phyloP scores from a whole-genome alignment of 2,888 invertebrate species.

The Dolomedes plantarius region DNA sequence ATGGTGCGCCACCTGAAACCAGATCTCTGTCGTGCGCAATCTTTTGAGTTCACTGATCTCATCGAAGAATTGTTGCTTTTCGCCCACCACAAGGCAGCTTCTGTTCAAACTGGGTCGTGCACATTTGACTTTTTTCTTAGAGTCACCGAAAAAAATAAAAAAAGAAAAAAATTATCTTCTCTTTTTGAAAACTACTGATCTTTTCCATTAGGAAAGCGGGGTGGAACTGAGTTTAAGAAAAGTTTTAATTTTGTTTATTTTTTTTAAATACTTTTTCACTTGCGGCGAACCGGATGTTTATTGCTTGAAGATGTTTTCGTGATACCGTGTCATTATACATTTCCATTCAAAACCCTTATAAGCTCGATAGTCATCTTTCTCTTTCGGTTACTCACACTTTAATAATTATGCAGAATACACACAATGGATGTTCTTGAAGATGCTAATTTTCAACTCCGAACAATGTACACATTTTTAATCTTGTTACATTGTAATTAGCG shows the following conservation, averaged over 20 bases:
- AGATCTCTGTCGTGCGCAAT: background rate
- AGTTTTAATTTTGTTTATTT: conserved; percentile 21
- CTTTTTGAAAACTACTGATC: conserved; percentile 5
- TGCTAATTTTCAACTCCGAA: too few species aligned
- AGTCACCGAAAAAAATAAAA: conserved; percentile 7
- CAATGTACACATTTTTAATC: too few species aligned
- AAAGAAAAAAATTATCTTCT: too few species aligned
- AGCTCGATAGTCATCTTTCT: too few species aligned
- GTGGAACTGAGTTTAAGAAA: conserved; percentile 40
- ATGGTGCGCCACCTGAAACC: background rate
- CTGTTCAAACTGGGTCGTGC: conserved; percentile 60
- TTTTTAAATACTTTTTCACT: background rate
- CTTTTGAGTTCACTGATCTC: conserved; percentile 41
- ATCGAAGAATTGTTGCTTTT: conserved; percentile 27
- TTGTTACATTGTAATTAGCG: too few species aligned
- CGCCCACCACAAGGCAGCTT: conserved; percentile 60
- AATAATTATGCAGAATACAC: too few species aligned
- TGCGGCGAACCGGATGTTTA: conserved; percentile 55
- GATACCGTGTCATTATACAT: background rate
- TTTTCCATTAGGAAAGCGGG: conserved; percentile 21
- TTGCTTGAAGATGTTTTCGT: background rate
- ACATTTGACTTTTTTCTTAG: conserved; percentile 20
- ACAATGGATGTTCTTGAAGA: too few species aligned
- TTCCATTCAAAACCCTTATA: too few species aligned
- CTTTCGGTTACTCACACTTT: too few species aligned